Evolutionary conservation across 2,797 vertebrate species (phyloP), one percentile per base, ranked within the genome.

Genomic region (Hafferia zeledoni): DNA sequence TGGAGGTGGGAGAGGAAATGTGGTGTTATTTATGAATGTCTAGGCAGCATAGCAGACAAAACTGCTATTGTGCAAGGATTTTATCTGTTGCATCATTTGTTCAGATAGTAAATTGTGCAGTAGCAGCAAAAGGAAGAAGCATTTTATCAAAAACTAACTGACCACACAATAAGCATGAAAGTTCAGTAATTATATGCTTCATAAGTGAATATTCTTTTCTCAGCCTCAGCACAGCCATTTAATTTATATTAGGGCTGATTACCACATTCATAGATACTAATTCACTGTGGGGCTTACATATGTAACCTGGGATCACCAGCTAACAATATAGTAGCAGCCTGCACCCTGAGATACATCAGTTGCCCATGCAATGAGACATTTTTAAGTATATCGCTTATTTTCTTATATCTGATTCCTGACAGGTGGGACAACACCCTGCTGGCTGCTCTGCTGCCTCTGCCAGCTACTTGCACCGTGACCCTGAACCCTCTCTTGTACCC

Each of bases 211-310:
- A 57, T 22, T 87, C 11, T 79, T 94, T 83, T 87, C 55, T 65
- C 44, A 87, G 6, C 52, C 88, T 33, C 50, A 22, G 20, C 75
- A 49, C 43, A 83, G 35, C 61, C 30, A 68, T 65, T 87, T 65
- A 77, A 35, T 90, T 90, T 56, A 7, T 68, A 84, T 91, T 76
- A 92, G 39, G 49, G n/a, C 41, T 86, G 75, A 88, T 84, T 85
- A 68, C 9, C 44, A 31, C 7, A 80, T 79, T 95, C 72, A 31
- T 64, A 70, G 44, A 57, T 67, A 67, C 10, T 33, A 37, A 82
- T 87, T 59, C 44, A 56, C 25, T 6, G 0, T 22, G 14, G 17
- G 31, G 46, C 8, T 37, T 18, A 39, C 16, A 55, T 12, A 15
- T 3, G 16, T 70, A 49, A 69, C 10, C 9, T 56, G 23, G 6